phyloP scores from a whole-genome alignment of 2,888 invertebrate genomes.

The Macrophya annulata region DNA sequence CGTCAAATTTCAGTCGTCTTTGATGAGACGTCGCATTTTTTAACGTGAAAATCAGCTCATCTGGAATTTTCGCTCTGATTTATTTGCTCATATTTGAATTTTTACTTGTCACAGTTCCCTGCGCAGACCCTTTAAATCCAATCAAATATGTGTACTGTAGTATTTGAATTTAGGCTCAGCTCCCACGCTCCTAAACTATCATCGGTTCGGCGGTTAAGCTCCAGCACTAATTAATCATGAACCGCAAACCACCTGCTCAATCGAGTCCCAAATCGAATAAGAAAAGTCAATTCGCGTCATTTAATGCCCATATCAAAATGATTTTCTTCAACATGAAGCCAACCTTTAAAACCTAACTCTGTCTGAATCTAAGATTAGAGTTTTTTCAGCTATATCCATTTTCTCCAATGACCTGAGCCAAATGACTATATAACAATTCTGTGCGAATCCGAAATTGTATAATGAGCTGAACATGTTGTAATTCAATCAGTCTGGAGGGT shows the following conservation, averaged over 20 bases:
- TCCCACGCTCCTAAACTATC: background rate
- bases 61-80: background rate
- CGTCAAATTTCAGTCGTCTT: background rate
- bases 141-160: background rate
- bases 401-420: background rate
- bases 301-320: background rate
- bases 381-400: background rate
- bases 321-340: background rate
- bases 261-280: slow-evolving; percentile 1
- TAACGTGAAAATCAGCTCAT: background rate
- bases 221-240: background rate
- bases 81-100: background rate
- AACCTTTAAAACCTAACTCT: background rate
- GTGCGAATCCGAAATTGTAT: background rate
- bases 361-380: background rate
- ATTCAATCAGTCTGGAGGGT: background rate
- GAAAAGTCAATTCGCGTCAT: slow-evolving; percentile 9
- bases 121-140: background rate
- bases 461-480: background rate
- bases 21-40: background rate
- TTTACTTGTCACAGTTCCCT: background rate
- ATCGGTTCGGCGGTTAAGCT: background rate
- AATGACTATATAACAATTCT: background rate
- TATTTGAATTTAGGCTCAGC: background rate
- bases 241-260: background rate